Percentiles rank a stretch among this genome's conserved stretches.
phyloP scores from a whole-genome alignment of 2,797 vertebrate species.

The Masticophis lateralis region DNA sequence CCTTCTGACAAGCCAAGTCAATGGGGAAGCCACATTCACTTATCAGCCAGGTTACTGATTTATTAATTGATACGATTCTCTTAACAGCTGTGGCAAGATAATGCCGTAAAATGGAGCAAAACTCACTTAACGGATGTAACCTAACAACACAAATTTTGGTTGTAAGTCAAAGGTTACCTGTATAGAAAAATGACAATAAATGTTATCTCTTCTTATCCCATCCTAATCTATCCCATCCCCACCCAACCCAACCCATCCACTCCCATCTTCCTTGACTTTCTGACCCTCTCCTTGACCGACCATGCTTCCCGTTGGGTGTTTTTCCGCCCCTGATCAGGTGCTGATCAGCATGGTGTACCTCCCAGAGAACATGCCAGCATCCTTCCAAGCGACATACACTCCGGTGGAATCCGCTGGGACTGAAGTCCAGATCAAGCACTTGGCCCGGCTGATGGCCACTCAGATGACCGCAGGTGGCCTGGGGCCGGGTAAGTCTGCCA shows the following conservation, averaged over 20 bases:
- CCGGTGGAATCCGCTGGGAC: slow-evolving; percentile 95
- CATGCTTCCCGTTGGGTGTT: no score
- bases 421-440: slow-evolving; percentile 90
- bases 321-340: slow-evolving; percentile 71
- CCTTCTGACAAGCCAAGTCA: neutral
- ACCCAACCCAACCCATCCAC: no score
- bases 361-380: slow-evolving; percentile 92
- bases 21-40: neutral
- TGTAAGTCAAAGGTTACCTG: neutral
- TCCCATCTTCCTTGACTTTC: neutral
- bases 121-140: neutral
- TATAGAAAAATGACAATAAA: neutral
- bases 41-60: neutral
- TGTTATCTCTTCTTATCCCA: neutral
- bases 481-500: slow-evolving; percentile 79
- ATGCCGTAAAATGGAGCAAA: neutral
- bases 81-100: neutral
- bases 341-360: slow-evolving; percentile 98
- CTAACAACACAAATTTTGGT: neutral
- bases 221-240: no score
- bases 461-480: slow-evolving; percentile 91
- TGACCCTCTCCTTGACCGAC: neutral
- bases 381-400: slow-evolving; percentile 95
- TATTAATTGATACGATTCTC: neutral
- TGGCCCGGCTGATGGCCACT: slow-evolving; percentile 90